Evolutionary conservation across 2,797 vertebrate genomes (phyloP).

Genomic region (Pteropus rufus): DNA sequence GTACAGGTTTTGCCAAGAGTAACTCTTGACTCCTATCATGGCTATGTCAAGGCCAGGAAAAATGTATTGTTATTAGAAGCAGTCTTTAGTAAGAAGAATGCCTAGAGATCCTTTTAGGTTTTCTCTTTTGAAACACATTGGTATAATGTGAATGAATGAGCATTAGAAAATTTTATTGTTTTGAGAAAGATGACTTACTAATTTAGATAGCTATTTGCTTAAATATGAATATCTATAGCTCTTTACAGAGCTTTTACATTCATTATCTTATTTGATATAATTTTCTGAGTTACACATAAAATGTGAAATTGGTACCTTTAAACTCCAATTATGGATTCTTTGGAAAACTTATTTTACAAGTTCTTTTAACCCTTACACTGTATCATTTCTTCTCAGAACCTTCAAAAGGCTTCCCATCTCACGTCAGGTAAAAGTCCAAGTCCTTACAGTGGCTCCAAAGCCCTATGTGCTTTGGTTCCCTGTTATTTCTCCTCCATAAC

Average conservation of each 20-base stretch:
- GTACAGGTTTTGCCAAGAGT: not conserved
- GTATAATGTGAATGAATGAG: not conserved
- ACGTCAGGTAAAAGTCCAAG: not conserved
- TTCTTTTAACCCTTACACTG: not conserved
- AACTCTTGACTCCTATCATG: not conserved
- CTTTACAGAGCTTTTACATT: not conserved
- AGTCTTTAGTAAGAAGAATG: not conserved
- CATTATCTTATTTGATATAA: conserved; percentile 16
- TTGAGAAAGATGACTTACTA: not conserved
- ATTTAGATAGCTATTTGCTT: not conserved
- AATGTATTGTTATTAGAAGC: not conserved
- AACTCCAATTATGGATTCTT: not conserved
- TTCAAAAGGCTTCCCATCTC: not conserved
- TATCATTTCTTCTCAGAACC: not conserved
- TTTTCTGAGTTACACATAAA: conserved; percentile 30
- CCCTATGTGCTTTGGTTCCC: not conserved
- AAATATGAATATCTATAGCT: conserved; percentile 12
- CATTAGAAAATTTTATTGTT: not conserved
- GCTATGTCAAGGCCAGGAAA: not conserved
- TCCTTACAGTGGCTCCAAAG: not conserved
- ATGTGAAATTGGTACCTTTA: conserved; percentile 27
- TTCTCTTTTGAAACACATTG: not conserved
- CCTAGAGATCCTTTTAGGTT: not conserved
- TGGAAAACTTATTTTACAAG: not conserved
- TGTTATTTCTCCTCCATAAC: not conserved